Evolutionary conservation across 2,113 vertebrate species (phyloP).

Genomic region (Serinus canaria): DNA sequence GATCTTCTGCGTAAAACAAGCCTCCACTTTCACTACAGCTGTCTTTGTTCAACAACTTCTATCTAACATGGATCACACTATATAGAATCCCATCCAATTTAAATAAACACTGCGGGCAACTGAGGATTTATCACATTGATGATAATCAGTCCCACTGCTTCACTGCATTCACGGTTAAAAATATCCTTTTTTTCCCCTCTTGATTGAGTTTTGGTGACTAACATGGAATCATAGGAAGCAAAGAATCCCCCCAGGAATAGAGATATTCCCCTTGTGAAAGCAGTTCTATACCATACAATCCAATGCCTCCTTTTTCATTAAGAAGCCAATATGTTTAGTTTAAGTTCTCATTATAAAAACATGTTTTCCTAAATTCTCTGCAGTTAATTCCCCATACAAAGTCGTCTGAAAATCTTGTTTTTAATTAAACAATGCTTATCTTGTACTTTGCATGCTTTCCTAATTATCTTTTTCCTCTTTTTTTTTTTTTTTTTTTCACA

Average conservation of each 20-base stretch:
- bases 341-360: constrained; percentile 31
- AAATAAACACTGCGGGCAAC: constrained; percentile 9
- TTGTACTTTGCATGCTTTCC: constrained; percentile 20
- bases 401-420: neutral
- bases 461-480: neutral
- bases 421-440: constrained; percentile 51
- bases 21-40: neutral
- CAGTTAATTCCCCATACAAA: constrained; percentile 16
- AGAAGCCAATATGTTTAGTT: constrained; percentile 11
- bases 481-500: neutral
- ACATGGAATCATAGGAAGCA: neutral
- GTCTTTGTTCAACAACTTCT: neutral
- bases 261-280: neutral
- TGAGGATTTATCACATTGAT: neutral
- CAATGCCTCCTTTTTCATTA: neutral
- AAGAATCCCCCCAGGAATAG: neutral
- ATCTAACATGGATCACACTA: neutral
- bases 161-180: neutral
- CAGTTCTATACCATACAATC: neutral
- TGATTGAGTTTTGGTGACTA: constrained; percentile 20
- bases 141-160: constrained; percentile 12
- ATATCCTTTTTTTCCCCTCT: neutral
- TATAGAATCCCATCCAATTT: neutral
- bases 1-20: neutral
- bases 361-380: constrained; percentile 26